Base-by-base conservation (phyloP, 2,113 vertebrate species). In the Odontophorus gujanensis region DNA sequence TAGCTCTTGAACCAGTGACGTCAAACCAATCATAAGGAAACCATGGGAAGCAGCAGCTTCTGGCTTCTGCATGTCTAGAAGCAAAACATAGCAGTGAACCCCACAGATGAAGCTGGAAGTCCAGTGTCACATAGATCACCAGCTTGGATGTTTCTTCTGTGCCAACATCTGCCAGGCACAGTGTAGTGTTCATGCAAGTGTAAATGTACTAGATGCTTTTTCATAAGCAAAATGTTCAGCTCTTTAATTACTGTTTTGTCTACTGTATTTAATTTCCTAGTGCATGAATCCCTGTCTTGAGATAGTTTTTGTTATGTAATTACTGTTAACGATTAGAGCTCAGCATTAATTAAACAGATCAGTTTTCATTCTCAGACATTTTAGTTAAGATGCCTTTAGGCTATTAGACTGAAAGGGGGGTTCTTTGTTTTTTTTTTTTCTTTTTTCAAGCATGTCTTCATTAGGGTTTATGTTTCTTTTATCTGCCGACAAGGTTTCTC, bases 231-330 rank as follows among this genome's bases (percentile, higher is more conserved):
- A 57, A 14, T 25, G 28, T 71, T 87, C 51, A 82, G 61, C 57
- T 85, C 65, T 79, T 85, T 90, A 92, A 85, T 87, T 65, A 68
- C 40, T 83, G 61, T 57, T 88, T 85, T 85, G 61, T 87, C 74
- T 90, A 32, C 63, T 87, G 63, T 79, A 28, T 88, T 43, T 87
- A 28, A 82, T 94, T 93, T 95, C 86, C 50, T 87, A 81, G 55
- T 32, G 30, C 65, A 61, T 79, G 61, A 69, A 92, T 84, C 76
- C 47, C 42, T 86, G 73, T 88, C 93, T 92, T 42, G 72, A 89
- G 86, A 74, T 82, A 74, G 59, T 53, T 96, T 92, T 91, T 91
- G 66, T 93, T 96, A 58, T 90, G 21, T 91, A 87, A 87, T 96
- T 93, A 73, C 36, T 89, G 77, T 34, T 86, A 85, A 77, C 4